Percentiles rank a stretch among this genome's conserved stretches.
Evolutionary conservation across 2,888 invertebrate species (phyloP).

Genomic region (Odontocolon sp.): DNA sequence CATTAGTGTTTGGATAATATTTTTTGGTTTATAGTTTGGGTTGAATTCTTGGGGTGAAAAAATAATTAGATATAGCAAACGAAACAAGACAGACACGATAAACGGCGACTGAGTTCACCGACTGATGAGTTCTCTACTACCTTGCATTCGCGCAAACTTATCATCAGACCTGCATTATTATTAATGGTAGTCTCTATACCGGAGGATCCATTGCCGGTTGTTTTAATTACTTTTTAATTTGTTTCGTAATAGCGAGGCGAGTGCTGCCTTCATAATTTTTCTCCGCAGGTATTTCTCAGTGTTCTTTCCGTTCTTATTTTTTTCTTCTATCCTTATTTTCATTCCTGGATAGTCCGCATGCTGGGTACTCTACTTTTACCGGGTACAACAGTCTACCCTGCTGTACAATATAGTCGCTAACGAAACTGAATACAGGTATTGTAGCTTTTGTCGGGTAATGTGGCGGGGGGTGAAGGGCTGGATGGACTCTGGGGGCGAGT

Average conservation of each 20-base stretch:
- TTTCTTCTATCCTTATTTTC: slow-evolving; percentile 49
- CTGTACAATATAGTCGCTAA: slow-evolving; percentile 42
- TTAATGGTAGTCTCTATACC: neutral
- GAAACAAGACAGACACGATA: too few relatives aligned
- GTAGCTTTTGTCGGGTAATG: slow-evolving; percentile 25
- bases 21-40: neutral
- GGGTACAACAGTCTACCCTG: slow-evolving; percentile 63
- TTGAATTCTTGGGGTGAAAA: too few relatives aligned
- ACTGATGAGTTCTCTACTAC: too few relatives aligned
- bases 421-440: slow-evolving; percentile 35
- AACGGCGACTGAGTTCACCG: too few relatives aligned
- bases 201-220: slow-evolving; percentile 61
- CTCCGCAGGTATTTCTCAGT: slow-evolving; percentile 39
- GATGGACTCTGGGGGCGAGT: slow-evolving; percentile 71
- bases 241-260: slow-evolving; percentile 72
- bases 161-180: neutral
- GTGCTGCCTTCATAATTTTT: slow-evolving; percentile 71
- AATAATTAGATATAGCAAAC: too few relatives aligned
- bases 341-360: slow-evolving; percentile 42
- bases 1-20: neutral
- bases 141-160: too few relatives aligned
- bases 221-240: slow-evolving; percentile 79
- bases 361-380: slow-evolving; percentile 19
- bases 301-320: slow-evolving; percentile 34
- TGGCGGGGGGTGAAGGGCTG: slow-evolving; percentile 17